Base-by-base conservation (phyloP, 2,888 invertebrate genomes). In the Terebella lapidaria region DNA sequence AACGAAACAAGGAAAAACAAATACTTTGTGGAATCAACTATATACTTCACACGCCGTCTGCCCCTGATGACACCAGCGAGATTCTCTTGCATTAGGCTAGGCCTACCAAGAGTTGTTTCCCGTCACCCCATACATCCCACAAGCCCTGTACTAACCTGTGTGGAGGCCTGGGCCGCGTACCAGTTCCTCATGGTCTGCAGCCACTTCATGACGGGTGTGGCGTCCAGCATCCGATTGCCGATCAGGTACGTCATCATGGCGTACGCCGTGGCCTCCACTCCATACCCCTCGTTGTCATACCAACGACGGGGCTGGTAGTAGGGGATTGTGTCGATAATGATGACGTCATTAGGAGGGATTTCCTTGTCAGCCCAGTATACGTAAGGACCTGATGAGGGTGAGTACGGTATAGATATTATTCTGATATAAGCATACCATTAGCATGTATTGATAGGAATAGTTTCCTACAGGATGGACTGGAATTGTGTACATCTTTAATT, bases 211-310 rank as follows among this genome's bases (percentile, higher is more conserved):
- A 77, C 73, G 27, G 75, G 72, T 52, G 3, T 45, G 18, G 63
- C 25, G 2, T 66, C 58, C 10, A 46, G 25, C 20, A 55, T 26
- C 10, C 29, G 10, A 58, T 68, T 70, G 24, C 69, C 69, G 18
- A 52, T 46, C 56, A 77, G 72, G 76, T 93, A 92, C 0, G 92
- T 89, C 71, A 96, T 83, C 54, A 96, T 82, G 0, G 91, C 95
- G 78, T 94, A 95, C 0, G 94, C 90, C 0, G 95, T 96, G 0
- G 94, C 88, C 74, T 94, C 94, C 52, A 95, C 89, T 78, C 94
- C 95, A 75, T 90, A 88, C 0, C 92, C 87, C 82, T 96, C 96
- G 79, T 93, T 92, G 0, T 93, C 92, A 58, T 74, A 69, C 56
- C 74, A 73, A 61, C 92, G 82, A 0, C 95, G 87, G 0, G 95